These are phyloP conservation scores for Proterorhinus semilunaris DNA, from an alignment of 2,113 vertebrate species.

Conservation along the genomic window DNA sequence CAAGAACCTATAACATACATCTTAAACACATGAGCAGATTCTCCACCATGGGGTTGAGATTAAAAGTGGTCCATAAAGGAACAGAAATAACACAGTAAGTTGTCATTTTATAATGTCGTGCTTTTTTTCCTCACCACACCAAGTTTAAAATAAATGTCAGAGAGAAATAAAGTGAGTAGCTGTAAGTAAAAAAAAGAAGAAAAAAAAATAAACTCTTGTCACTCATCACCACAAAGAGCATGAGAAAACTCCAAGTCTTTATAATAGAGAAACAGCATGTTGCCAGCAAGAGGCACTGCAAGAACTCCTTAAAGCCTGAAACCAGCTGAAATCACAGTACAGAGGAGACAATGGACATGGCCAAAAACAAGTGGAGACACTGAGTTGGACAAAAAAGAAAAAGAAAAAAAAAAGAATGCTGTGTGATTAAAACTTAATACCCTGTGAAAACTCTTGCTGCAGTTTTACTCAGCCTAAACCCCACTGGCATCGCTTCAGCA, in stretches of 20 bases:
- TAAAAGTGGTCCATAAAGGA: too few relatives aligned
- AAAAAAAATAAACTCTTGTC: not conserved
- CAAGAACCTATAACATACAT: too few relatives aligned
- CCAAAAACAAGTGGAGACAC: conserved; percentile 7
- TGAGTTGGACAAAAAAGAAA: conserved; percentile 9
- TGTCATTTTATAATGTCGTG: too few relatives aligned
- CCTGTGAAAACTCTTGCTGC: conserved; percentile 12
- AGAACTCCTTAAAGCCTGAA: conserved; percentile 8
- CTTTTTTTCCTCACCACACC: too few relatives aligned
- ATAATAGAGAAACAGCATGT: conserved; percentile 3
- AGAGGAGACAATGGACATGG: conserved; percentile 9
- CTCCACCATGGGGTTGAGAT: too few relatives aligned
- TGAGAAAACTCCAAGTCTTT: not conserved
- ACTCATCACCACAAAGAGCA: conserved; percentile 7
- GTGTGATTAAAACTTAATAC: conserved; percentile 19
- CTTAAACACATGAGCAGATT: too few relatives aligned
- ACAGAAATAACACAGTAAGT: too few relatives aligned
- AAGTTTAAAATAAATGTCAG: not conserved
- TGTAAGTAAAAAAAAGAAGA: not conserved
- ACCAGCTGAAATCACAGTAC: conserved; percentile 5
- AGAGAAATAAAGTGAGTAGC: not conserved
- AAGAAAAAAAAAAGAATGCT: not conserved
- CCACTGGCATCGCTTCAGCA: conserved; percentile 35
- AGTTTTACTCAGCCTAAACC: conserved; percentile 21
- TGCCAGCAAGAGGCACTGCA: not conserved